Percentiles rank a stretch among this genome's conserved stretches.
phyloP scores from a whole-genome alignment of 2,113 vertebrate species.

The Nesogale talazaci region DNA sequence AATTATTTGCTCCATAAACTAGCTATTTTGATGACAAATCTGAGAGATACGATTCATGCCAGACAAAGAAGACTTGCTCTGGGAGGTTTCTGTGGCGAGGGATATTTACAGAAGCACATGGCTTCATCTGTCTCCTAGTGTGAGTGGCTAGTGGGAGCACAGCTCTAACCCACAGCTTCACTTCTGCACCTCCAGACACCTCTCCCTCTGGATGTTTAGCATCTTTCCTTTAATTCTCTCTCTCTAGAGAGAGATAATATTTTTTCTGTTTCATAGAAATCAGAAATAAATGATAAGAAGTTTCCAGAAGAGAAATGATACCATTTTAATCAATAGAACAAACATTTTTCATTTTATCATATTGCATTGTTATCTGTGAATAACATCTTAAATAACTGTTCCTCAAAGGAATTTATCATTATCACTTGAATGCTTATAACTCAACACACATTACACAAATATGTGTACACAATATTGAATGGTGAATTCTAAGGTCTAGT shows the following conservation, averaged over 20 bases:
- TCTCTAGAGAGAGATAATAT: too few relatives aligned
- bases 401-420: neutral
- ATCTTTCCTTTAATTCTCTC: too few relatives aligned
- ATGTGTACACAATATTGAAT: neutral
- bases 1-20: neutral
- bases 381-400: constrained; percentile 52
- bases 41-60: too few relatives aligned
- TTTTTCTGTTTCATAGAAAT: constrained; percentile 46
- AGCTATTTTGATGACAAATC: too few relatives aligned
- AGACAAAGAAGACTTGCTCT: too few relatives aligned
- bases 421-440: constrained; percentile 34
- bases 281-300: constrained; percentile 17
- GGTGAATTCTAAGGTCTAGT: neutral
- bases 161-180: too few relatives aligned
- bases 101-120: too few relatives aligned
- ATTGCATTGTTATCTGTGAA: constrained; percentile 57
- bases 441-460: constrained; percentile 6
- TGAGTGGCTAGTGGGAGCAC: too few relatives aligned
- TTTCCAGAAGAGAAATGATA: constrained; percentile 39
- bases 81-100: too few relatives aligned
- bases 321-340: constrained; percentile 50
- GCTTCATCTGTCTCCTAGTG: too few relatives aligned
- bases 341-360: constrained; percentile 20
- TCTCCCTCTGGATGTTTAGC: too few relatives aligned
- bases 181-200: too few relatives aligned